Base-by-base conservation (phyloP, 2,113 vertebrate genomes). In the Hylia prasina region DNA sequence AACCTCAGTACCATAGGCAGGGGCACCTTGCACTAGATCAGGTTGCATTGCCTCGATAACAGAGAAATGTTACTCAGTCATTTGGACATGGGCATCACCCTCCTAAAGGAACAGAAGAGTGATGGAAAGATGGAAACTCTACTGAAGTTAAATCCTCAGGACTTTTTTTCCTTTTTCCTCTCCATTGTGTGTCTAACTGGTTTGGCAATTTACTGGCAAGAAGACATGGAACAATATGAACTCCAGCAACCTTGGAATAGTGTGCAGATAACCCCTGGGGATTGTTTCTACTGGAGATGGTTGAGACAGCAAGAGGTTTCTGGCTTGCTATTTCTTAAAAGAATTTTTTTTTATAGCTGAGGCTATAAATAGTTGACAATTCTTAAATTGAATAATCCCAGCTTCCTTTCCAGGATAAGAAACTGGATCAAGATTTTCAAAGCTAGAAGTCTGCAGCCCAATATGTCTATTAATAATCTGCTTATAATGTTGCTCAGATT, bases 331-430 rank as follows among this genome's bases (percentile, higher is more conserved):
- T 80, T 89, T 90, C n/a, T 82, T 75, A 39, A 72, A 76, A 73
- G 13, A 42, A 6, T 16, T 61, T 44, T 44, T 37, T 40, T n/a
- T 75, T 78, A 17, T 61, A 83, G 54, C 58, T 78, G 60, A 77
- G 20, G 7, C 73, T 96, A 96, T 96, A 96, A 93, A 97, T 94
- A 97, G 91, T 79, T 92, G 84, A 77, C 63, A 66, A 35, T 86
- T 93, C 64, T 90, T 86, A 88, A 83, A 76, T 6, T 39, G 64
- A 85, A 66, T 88, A 77, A 91, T 88, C 33, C 33, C 71, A 48
- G 85, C 58, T 88, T 91, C 82, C 70, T 92, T 60, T 93, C 56
- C 68, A 78, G 68, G 35, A 47, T 77, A 63, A 91, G 93, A 90
- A 95, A 81, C 56, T 88, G 63, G 25, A 90, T 89, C 30, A 63